These are phyloP conservation scores for Euspilapteryx auroguttella DNA, from an alignment of 2,888 invertebrate genomes.

Conservation along the genomic window DNA sequence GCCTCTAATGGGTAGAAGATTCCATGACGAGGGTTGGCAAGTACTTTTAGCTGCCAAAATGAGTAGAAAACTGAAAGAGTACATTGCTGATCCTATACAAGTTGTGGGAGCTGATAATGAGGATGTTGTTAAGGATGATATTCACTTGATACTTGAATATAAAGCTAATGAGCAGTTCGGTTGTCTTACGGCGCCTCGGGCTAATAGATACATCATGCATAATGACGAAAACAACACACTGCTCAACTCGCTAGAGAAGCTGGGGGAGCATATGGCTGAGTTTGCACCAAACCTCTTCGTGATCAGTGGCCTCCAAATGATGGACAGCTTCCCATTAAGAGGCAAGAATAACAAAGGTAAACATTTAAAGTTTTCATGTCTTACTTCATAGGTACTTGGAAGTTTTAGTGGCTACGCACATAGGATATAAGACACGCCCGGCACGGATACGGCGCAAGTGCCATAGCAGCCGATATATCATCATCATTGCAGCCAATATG, in stretches of 20 bases:
- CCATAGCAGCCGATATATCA: too few species aligned
- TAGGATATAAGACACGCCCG: too few species aligned
- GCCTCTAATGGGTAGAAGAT: conserved; percentile 78
- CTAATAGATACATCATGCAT: conserved; percentile 83
- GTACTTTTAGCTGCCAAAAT: conserved; percentile 75
- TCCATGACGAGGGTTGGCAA: conserved; percentile 74
- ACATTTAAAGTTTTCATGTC: too few species aligned
- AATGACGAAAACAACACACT: conserved; percentile 80
- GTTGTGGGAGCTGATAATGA: conserved; percentile 66
- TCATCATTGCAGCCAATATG: too few species aligned
- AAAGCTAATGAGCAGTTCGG: conserved; percentile 80
- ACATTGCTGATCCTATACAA: conserved; percentile 64
- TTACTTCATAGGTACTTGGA: too few species aligned
- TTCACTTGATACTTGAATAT: conserved; percentile 81
- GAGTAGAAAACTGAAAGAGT: conserved; percentile 60
- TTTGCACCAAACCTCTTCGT: conserved; percentile 75
- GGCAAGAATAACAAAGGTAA: conserved; percentile 49
- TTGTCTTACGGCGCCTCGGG: conserved; percentile 69
- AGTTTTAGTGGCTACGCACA: too few species aligned
- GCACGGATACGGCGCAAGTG: too few species aligned
- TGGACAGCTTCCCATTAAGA: conserved; percentile 79
- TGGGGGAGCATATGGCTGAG: conserved; percentile 60
- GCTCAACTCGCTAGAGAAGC: conserved; percentile 70
- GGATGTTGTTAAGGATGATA: conserved; percentile 66
- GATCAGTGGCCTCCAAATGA: conserved; percentile 84